These are phyloP conservation scores for Pecten maximus DNA, from an alignment of 2,888 invertebrate genomes.

Conservation along the genomic window DNA sequence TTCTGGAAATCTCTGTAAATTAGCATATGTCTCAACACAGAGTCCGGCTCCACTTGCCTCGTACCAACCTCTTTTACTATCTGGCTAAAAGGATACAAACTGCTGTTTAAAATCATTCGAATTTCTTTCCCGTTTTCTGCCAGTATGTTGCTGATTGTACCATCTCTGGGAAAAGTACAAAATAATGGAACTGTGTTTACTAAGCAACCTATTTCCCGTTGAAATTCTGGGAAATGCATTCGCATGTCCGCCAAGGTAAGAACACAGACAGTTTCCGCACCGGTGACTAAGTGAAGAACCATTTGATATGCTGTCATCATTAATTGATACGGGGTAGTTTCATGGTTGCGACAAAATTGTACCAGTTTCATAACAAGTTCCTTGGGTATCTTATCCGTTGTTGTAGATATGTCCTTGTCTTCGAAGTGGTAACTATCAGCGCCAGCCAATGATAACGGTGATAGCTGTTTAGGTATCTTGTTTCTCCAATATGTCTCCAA, in stretches of 20 bases:
- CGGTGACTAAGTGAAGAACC: conserved; percentile 21
- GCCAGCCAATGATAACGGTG: conserved; percentile 32
- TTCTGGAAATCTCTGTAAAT: neutral
- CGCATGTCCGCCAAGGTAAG: conserved; percentile 45
- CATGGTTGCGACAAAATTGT: conserved; percentile 37
- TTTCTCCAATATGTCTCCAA: conserved; percentile 39
- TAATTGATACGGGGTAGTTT: conserved; percentile 43
- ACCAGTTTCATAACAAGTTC: neutral
- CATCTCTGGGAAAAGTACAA: neutral
- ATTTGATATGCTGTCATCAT: conserved; percentile 46
- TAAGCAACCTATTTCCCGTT: conserved; percentile 42
- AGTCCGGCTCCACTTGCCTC: neutral
- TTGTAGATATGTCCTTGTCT: neutral
- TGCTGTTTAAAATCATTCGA: neutral
- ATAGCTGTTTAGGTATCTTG: conserved; percentile 22
- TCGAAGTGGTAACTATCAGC: neutral
- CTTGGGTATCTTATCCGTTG: conserved; percentile 35
- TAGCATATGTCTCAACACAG: conserved; percentile 40
- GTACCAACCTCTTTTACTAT: conserved; percentile 28
- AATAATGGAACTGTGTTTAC: conserved; percentile 46
- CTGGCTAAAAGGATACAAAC: conserved; percentile 37
- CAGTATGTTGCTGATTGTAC: conserved; percentile 38
- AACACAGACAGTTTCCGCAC: neutral
- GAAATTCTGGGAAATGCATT: conserved; percentile 43
- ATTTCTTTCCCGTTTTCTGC: conserved; percentile 40